Percentiles rank a stretch among this genome's conserved stretches.
These are phyloP conservation scores for Idaea biselata DNA, from an alignment of 2,888 invertebrate genomes.

Conservation along the genomic window DNA sequence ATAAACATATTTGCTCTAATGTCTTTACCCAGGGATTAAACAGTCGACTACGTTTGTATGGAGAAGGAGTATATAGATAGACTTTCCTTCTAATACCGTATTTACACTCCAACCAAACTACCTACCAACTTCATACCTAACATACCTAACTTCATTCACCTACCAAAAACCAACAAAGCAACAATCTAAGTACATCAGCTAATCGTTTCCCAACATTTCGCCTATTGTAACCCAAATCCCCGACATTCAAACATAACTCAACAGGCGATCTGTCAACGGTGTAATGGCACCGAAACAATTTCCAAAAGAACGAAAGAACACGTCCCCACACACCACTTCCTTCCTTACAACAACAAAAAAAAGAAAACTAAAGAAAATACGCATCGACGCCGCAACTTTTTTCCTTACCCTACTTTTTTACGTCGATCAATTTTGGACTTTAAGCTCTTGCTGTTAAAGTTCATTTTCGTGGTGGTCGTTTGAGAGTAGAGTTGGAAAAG, in stretches of 20 bases:
- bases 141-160: too few species aligned
- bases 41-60: too few species aligned
- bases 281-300: conserved; percentile 80
- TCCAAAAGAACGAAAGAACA: conserved; percentile 76
- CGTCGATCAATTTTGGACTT: conserved; percentile 25
- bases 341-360: conserved; percentile 70
- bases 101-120: too few species aligned
- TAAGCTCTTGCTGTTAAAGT: conserved; percentile 5
- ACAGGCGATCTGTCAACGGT: conserved; percentile 77
- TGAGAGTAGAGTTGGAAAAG: conserved; percentile 38
- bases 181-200: conserved; percentile 8
- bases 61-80: too few species aligned
- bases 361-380: conserved; percentile 55
- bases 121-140: too few species aligned
- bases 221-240: conserved; percentile 59
- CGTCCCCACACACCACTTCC: conserved; percentile 72
- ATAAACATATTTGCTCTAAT: too few species aligned
- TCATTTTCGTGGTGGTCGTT: conserved; percentile 19
- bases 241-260: conserved; percentile 71
- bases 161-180: neutral
- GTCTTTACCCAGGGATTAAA: too few species aligned
- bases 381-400: conserved; percentile 52
- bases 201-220: conserved; percentile 36
- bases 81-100: too few species aligned
- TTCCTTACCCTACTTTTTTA: conserved; percentile 45